Evolutionary conservation across 1,140 invertebrate species (phyloP), one percentile per base, ranked within the genome.

Genomic region (Pantala flavescens): DNA sequence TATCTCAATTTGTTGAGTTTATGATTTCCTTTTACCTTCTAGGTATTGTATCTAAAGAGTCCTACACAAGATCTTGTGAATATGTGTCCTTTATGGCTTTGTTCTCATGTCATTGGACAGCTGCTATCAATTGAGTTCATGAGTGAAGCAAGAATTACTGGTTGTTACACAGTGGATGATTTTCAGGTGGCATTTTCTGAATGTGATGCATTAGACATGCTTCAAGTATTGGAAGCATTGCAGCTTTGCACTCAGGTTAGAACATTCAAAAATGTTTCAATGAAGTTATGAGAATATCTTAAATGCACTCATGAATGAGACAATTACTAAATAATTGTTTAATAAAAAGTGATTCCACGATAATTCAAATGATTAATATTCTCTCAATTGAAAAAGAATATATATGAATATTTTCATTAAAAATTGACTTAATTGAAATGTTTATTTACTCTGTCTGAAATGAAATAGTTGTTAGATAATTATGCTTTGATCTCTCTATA

Each of bases 151-250:
- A 85, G 91, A 24, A 87, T 89, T 12, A 91, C 90, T 24, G 93
- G 93, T 7, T 90, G 91, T 78, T 94, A 92, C 80, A 88, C 90
- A 5, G 81, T 88, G 1, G 90, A 93, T 78, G 92, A 94, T 80
- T 92, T 94, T 80, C 91, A 92, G 82, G 84, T 90, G 16, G 85
- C 90, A 77, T 91, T 87, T 80, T 90, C 90, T 73, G 89, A 91
- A 76, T 89, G 88, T 77, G 92, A 93, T 79, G 89, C 91, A 0
- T 82, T 86, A 72, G 89, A 92, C 80, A 84, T 91, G 74, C 81
- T 92, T 23, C 86, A 88, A 80, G 84, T 91, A 76, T 80, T 93
- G 28, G 90, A 92, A 82, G 86, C 89, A 24, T 82, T 91, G 73
- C 86, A 90, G 78, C 79, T 94, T 19, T 94, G 92, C 80, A 87